Base-by-base conservation (phyloP, 1,140 invertebrate genomes). In the Trichomalopsis sarcophagae region DNA sequence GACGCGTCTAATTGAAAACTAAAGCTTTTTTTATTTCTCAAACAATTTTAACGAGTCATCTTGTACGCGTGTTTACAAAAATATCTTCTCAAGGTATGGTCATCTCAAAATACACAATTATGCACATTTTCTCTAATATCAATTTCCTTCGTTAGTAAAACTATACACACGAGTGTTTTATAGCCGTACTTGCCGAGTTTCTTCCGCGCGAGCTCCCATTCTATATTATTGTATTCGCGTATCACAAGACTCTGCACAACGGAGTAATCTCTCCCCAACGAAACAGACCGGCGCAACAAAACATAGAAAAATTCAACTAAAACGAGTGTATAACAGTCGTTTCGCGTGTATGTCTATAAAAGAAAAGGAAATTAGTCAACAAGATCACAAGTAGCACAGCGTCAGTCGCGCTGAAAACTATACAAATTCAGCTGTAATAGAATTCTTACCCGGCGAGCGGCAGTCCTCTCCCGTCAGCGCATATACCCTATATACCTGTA, bases 71-170 rank as follows among this genome's bases (percentile, higher is more conserved):
- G 55, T n/a, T 75, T 78, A 78, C 27, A 78, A 78, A 78, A 78
- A 78, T 78, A 78, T 76, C 44, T 10, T 78, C 33, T 71, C 55
- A 27, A 50, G 69, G 23, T 73, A 44, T 68, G 80, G 47, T n/a
- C 68, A 11, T 81, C 78, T 69, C 62, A 69, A 80, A 80, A 80
- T 69, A 80, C 62, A 69, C 69, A 30, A 66, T 69, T 69, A 44
- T 80, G 69, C 78, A 23, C 69, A 47, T 68, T 33, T 30, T 68
- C 27, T 79, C 30, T 33, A 69, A 44, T 68, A 71, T 81, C 62
- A 68, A 44, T 69, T 69, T 81, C 68, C 36, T 6, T 69, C 33
- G 23, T 79, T 79, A 62, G 55, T 68, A 68, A 66, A 66, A 79
- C 66, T 78, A 78, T 78, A 36, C 27, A 71, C 40, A 44, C 40